Percentiles rank a stretch among this genome's conserved stretches.
Evolutionary conservation across 2,888 invertebrate genomes (phyloP).

Genomic region (Balanococcus diminutus): DNA sequence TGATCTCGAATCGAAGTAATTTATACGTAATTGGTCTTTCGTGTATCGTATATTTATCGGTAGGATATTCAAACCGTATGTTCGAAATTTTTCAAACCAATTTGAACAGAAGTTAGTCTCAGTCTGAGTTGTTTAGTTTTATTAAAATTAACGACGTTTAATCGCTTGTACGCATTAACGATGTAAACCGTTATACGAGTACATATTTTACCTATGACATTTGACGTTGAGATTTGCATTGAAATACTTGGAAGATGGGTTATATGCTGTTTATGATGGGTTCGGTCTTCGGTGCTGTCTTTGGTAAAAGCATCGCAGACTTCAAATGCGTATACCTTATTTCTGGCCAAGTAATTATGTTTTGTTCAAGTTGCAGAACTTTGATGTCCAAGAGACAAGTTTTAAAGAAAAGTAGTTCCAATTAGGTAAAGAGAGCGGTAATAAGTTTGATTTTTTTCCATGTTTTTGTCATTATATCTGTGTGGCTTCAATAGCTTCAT

Average conservation of each 20-base stretch:
- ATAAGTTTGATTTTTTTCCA: background rate
- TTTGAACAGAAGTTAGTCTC: background rate
- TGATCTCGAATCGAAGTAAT: background rate
- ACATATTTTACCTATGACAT: background rate
- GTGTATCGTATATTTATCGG: background rate
- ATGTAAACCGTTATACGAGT: background rate
- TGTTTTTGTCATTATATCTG: background rate
- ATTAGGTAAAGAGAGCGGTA: background rate
- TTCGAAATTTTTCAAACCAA: background rate
- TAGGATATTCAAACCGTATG: background rate
- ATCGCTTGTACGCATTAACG: too few species aligned
- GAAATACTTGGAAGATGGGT: background rate
- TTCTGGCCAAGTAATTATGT: constrained; percentile 12
- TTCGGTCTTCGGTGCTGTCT: constrained; percentile 3
- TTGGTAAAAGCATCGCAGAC: background rate
- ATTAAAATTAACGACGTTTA: background rate
- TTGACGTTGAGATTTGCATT: constrained; percentile 40
- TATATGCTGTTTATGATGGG: constrained; percentile 3
- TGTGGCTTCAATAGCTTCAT: too few species aligned
- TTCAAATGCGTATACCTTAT: background rate
- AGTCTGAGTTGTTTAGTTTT: background rate
- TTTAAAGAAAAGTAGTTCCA: background rate
- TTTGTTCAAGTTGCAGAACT: background rate
- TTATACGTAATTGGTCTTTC: background rate
- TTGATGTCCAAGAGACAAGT: constrained; percentile 16